These are phyloP conservation scores for Phainopepla nitens DNA, from an alignment of 2,113 vertebrate genomes.

Conservation along the genomic window DNA sequence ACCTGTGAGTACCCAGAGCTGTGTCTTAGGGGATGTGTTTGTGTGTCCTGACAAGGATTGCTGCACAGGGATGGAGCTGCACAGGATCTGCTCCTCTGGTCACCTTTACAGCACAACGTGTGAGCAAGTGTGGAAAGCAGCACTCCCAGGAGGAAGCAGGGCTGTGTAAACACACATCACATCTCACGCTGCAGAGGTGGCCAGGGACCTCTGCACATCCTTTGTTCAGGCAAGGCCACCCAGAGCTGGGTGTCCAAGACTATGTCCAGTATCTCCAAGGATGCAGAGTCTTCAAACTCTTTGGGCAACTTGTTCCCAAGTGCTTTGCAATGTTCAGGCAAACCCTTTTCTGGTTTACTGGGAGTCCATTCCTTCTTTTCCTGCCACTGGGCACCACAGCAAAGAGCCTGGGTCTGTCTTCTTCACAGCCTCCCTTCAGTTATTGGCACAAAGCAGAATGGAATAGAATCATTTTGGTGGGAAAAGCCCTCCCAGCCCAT, in stretches of 20 bases:
- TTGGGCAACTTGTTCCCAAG: not conserved
- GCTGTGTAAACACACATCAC: not conserved
- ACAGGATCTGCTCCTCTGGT: not conserved
- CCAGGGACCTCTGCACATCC: not conserved
- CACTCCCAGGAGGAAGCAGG: not conserved
- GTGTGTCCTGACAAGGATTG: not conserved
- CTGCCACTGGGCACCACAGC: not conserved
- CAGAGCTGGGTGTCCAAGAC: not conserved
- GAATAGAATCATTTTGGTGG: rapidly evolving
- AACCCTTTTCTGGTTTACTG: rapidly evolving
- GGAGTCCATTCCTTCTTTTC: not conserved
- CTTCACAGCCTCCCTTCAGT: not conserved
- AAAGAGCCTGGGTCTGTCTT: not conserved
- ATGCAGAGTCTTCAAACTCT: not conserved
- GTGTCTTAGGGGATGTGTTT: rapidly evolving
- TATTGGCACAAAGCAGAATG: not conserved
- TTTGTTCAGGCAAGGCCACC: not conserved
- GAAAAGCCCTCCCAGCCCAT: not conserved
- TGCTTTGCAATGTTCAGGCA: not conserved
- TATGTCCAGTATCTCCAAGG: not conserved
- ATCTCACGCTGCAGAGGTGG: not conserved
- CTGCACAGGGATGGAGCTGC: not conserved
- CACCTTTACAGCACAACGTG: not conserved
- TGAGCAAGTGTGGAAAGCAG: not conserved
- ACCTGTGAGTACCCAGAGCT: not conserved